Evolutionary conservation across 2,797 vertebrate species (phyloP), one percentile per base, ranked within the genome.

Genomic region (Heliangelus exortis): DNA sequence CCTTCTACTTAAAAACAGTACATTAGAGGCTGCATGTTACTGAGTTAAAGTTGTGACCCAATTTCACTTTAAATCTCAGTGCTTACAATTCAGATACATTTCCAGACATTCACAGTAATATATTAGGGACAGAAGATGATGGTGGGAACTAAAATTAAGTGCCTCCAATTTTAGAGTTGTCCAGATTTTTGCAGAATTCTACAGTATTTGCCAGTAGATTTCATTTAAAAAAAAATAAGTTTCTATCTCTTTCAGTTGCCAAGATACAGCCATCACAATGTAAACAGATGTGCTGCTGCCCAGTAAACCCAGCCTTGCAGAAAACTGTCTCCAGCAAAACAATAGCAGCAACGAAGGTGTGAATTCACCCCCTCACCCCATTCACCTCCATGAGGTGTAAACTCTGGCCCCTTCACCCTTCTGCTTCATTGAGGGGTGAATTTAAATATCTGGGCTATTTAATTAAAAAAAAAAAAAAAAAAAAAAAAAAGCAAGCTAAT

Each of bases 181-280:
- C 66, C 59, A 31, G 51, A 48, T 72, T 72, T 94, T 78, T 95
- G 72, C 72, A 92, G 81, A 86, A 71, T 89, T 92, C 77, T 87
- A 26, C 89, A 89, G 12, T 96, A 94, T 83, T 50, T 87, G 63
- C 92, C 77, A 77, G 20, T 76, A 94, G 72, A 65, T 95, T 96
- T 92, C 69, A 54, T 87, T 93, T 69, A 22, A 63, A 92, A 94
- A 90, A 89, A 77, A 63, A 4, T 5, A 69, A 48, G 62, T 87
- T 95, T 96, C 87, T 91, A 43, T 93, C 84, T 94, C 81, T 86
- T 94, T 95, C 92, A 87, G 90, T 90, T 96, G 92, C 79, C 94
- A 94, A 83, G 59, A 89, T 86, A 84, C 66, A 95, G 82, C 90
- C 74, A 86, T 94, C 79, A 76, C 87, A 92, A 71, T 85, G 69